Base-by-base conservation (phyloP, 2,113 vertebrate species). In the Phocoena sinus region DNA sequence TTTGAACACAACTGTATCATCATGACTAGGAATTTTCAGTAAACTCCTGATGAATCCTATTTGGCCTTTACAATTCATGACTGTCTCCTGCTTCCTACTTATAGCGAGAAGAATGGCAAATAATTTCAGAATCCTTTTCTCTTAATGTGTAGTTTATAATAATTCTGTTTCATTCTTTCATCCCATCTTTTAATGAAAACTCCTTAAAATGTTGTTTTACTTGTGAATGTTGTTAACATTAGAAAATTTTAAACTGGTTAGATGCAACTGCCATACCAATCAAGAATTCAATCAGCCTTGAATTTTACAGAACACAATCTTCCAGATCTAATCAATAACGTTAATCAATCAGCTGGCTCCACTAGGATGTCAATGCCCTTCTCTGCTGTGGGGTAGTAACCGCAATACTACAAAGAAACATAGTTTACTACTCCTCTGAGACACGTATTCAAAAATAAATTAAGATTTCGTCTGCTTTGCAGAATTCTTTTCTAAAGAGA, bases 291-390 rank as follows among this genome's bases (percentile, higher is more conserved):
- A 21, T 53, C n/a, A 77, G 47, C 26, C 67, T 71, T 18, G 2
- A 65, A 91, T 70, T 94, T 93, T 79, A 93, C 38, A 84, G 84
- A 67, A 87, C 60, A 44, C 26, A 41, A 70, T 47, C 26, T 67
- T 65, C 60, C 76, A 77, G 26, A 90, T 38, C 13, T 67, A 93
- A 96, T 93, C 91, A 97, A 68, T 87, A 82, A 79, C 3, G 74
- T 56, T 67, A 84, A 95, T 94, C 92, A 77, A 94, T 96, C 81
- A 47, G 26, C 70, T 82, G 91, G 14, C 65, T 96, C 93, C 62
- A 82, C 56, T 87, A 96, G 62, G 38, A 26, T 10, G 31, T 7
- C 28, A 97, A 84, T 68, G 63, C 6, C 14, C 10, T 86, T 83
- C 17, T 73, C 68, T 28, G 44, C 8, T 18, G n/a, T 14, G 2